phyloP scores from a whole-genome alignment of 64 coral and sea anemone species.

The Platygyra sinensis region DNA sequence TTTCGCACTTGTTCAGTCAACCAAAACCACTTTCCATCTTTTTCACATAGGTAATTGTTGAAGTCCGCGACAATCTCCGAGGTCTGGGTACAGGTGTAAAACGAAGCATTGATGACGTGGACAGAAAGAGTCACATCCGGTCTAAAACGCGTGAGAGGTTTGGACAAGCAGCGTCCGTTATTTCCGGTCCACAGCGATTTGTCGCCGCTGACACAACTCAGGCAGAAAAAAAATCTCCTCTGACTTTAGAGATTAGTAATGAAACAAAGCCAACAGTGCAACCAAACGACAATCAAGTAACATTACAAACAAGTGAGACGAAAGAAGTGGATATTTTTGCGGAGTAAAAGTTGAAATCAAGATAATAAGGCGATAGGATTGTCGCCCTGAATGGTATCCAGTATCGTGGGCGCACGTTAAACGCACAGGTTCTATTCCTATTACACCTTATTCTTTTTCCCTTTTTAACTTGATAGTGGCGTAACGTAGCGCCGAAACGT shows the following conservation, averaged over 20 bases:
- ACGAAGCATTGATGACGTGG: slow-evolving; percentile 54
- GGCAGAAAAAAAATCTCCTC: neutral
- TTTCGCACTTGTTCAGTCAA: neutral
- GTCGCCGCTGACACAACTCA: neutral
- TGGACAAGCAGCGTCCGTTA: neutral
- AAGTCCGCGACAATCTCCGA: slow-evolving; percentile 63
- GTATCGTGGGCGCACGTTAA: neutral
- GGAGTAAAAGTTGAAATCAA: neutral
- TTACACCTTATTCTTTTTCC: too few relatives aligned
- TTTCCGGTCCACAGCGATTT: slow-evolving; percentile 8
- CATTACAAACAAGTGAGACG: neutral
- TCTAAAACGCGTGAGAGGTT: slow-evolving; percentile 69
- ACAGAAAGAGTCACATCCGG: slow-evolving; percentile 39
- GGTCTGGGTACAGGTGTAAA: slow-evolving; percentile 66
- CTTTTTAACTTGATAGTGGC: too few relatives aligned
- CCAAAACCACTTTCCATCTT: neutral
- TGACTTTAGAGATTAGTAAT: neutral
- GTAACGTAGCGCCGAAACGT: too few relatives aligned
- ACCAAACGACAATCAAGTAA: neutral
- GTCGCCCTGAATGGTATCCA: neutral
- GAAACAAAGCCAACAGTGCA: neutral
- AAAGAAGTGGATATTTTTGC: slow-evolving; percentile 31
- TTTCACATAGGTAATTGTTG: slow-evolving; percentile 56
- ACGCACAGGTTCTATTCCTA: too few relatives aligned
- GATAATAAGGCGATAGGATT: neutral